Conservation (phyloP, 2,888 invertebrate genomes). For the Congeria kusceri region DNA sequence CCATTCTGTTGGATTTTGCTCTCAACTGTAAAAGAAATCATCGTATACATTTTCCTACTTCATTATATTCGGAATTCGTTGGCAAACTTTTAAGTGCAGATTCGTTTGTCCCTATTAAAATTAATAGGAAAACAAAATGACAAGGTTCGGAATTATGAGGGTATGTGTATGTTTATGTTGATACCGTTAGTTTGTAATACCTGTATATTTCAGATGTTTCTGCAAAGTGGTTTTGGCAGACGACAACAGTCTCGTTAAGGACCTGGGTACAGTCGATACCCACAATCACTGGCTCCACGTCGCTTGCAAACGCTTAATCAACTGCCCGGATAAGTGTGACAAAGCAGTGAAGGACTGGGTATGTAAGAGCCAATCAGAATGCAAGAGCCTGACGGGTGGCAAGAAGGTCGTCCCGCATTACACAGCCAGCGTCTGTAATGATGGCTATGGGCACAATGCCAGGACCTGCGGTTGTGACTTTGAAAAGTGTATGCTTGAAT, state of each 20-base stretch:
- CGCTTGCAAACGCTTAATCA: conserved; percentile 11
- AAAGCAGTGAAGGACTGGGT: conserved; percentile 12
- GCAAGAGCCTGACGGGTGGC: conserved; percentile 5
- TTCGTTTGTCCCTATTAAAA: too few species aligned
- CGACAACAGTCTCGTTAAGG: conserved; percentile 9
- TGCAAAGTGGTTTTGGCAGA: conserved; percentile 21
- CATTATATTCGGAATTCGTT: too few species aligned
- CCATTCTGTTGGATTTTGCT: too few species aligned
- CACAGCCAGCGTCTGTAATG: conserved; percentile 19
- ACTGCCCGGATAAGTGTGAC: conserved; percentile 23
- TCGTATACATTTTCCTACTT: too few species aligned
- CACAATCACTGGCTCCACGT: conserved; percentile 14
- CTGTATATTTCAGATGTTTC: conserved; percentile 33
- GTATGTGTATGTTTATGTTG: too few species aligned
- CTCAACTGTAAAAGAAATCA: too few species aligned
- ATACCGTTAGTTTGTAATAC: neutral
- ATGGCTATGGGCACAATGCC: conserved; percentile 7
- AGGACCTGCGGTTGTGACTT: conserved; percentile 13
- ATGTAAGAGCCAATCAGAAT: neutral
- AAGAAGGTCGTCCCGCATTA: conserved; percentile 18
- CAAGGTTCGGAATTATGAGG: too few species aligned
- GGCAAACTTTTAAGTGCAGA: too few species aligned
- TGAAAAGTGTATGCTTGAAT: neutral
- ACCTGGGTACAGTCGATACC: conserved; percentile 9
- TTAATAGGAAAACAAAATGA: too few species aligned